Conservation (phyloP, 2,888 invertebrate genomes). For the Tenthredo mesomela region DNA sequence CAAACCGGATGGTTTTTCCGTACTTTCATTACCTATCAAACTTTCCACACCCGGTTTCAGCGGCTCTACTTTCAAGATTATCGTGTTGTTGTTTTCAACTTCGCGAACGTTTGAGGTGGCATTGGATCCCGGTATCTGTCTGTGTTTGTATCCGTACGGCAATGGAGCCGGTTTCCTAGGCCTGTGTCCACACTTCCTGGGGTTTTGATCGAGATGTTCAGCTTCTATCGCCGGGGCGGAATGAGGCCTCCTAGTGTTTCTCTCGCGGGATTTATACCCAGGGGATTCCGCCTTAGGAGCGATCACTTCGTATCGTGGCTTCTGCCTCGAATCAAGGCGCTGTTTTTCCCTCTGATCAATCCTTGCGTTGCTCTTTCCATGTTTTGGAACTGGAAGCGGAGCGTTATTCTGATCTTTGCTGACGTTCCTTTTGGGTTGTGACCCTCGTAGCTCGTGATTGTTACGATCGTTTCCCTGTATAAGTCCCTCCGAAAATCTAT, state of each 20-base stretch:
- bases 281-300: conserved; percentile 62
- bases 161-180: conserved; percentile 64
- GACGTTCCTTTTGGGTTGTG: conserved; percentile 59
- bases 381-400: not conserved
- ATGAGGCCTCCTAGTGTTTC: conserved; percentile 63
- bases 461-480: conserved; percentile 12
- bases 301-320: conserved; percentile 69
- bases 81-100: conserved; percentile 69
- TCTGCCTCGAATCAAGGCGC: conserved; percentile 55
- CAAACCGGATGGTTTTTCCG: conserved; percentile 62
- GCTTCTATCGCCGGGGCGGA: conserved; percentile 72
- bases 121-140: conserved; percentile 57
- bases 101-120: conserved; percentile 66
- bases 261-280: conserved; percentile 51
- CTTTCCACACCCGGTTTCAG: conserved; percentile 64
- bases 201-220: conserved; percentile 62
- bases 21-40: conserved; percentile 57
- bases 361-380: not conserved
- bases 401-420: conserved; percentile 49
- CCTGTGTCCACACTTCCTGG: conserved; percentile 63
- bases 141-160: conserved; percentile 60
- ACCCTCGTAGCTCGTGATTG: conserved; percentile 56
- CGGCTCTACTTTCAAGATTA: conserved; percentile 67
- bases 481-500: conserved; percentile 32
- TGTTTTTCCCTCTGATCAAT: conserved; percentile 16